Conservation (phyloP, 2,797 vertebrate species). For the Pseudopleuronectes americanus region DNA sequence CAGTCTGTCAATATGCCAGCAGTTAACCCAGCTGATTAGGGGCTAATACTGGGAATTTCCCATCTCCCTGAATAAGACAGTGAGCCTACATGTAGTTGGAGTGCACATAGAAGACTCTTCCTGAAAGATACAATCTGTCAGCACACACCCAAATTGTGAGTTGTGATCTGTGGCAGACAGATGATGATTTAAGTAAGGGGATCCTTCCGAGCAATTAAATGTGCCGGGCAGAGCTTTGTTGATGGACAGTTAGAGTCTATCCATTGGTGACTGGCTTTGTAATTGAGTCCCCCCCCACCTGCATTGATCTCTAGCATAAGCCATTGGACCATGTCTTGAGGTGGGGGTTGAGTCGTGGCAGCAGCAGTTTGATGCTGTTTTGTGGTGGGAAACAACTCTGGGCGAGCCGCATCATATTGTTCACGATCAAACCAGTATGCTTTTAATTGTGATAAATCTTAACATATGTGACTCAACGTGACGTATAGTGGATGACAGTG, state of each 20-base stretch:
- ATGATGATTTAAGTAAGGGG: constrained; percentile 65
- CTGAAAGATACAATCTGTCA: constrained; percentile 71
- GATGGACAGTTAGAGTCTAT: constrained; percentile 81
- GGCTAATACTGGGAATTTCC: constrained; percentile 55
- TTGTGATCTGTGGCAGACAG: constrained; percentile 62
- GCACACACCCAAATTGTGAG: constrained; percentile 57
- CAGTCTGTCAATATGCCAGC: constrained; percentile 71
- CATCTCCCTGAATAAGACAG: constrained; percentile 36
- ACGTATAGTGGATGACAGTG: background rate
- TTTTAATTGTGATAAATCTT: too few relatives aligned
- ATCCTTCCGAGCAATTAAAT: constrained; percentile 73
- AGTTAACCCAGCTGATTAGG: constrained; percentile 77
- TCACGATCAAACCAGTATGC: background rate
- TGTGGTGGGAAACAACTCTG: constrained; percentile 3
- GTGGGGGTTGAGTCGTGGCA: constrained; percentile 37
- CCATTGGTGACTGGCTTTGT: constrained; percentile 79
- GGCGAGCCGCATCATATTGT: background rate
- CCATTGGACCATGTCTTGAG: constrained; percentile 64
- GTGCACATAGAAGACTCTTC: constrained; percentile 33
- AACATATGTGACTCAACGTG: background rate
- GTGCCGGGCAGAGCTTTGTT: constrained; percentile 55
- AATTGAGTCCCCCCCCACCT: constrained; percentile 79
- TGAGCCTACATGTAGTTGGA: constrained; percentile 14
- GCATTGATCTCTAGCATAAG: constrained; percentile 76
- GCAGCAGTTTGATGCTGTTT: background rate